Evolutionary conservation across 1,140 invertebrate genomes (phyloP), one percentile per base, ranked within the genome.

Genomic region (Drosophila saltans): DNA sequence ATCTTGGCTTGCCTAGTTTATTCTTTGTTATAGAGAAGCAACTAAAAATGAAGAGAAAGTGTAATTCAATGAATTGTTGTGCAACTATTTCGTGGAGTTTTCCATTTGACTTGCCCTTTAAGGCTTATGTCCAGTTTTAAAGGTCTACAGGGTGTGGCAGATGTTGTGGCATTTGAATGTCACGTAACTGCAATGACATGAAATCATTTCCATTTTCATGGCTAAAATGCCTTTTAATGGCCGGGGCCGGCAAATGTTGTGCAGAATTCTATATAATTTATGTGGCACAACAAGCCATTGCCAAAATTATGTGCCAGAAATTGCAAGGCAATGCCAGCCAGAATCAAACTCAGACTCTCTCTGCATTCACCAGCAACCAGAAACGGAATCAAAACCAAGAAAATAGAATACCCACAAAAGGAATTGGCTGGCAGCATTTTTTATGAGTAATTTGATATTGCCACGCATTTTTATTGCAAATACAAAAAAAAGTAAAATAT

Each of bases 121-220:
- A 45, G 36, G 8, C 45, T 10, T 11, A 21, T 41, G 57, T 59
- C 57, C 33, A 33, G 39, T 40, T 30, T 41, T 16, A 55, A 55
- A 63, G 61, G n/a, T 11, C 3, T 52, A 7, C 24, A 24, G 52
- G 52, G 57, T 57, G 43, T 39, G n/a, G 40, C 28, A 69, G n/a
- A n/a, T 66, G 48, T 7, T 26, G 30, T 39, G 48, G 43, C 45
- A 79, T 66, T 75, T 78, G 43, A 48, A 48, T 55, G 83, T 77
- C 83, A 88, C 83, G 83, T 86, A 88, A 59, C 72, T 88, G 83
- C 83, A 88, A 78, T 83, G 83, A 83, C 83, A 78, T 66, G 66
- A 77, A 88, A 83, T 80, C 72, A 86, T 88, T 83, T 82, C 67
- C 75, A 78, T 70, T 84, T 69, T 26, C 67, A 76, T 43, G 33